Evolutionary conservation across 2,888 invertebrate genomes (phyloP), one percentile per base, ranked within the genome.

Genomic region (Trilocha varians): DNA sequence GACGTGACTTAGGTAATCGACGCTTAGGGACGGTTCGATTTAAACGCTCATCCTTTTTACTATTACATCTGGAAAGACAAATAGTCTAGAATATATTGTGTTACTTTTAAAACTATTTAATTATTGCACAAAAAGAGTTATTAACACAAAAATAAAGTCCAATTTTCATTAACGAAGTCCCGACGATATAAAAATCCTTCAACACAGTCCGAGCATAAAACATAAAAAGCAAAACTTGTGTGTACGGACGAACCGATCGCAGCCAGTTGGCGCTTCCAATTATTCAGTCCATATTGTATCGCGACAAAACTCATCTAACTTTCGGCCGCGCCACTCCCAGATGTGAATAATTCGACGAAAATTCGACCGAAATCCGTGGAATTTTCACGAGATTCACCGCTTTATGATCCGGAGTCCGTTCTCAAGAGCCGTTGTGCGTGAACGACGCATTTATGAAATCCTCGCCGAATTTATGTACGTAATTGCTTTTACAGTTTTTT

Each of bases 301-400:
- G 57, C 55, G 62, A 61, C 64, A 57, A 60, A 77, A 71, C 75
- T 73, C 74, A 74, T 75, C 71, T 72, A 75, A 76, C 71, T 75
- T 74, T 58, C 44, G 55, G 40, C 36, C 55, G 55, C 45, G 48
- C 48, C 52, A 52, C 53, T 46, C 50, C 46, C 59, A 62, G 57
- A 64, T 62, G 65, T 57, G 60, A 63, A 68, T 66, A 64, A 65
- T 65, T 62, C 57, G 45, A 40, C 37, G 43, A 37, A 35, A 25
- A 38, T 42, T 39, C 38, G 18, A 32, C 32, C 39, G 41, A 39
- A 38, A 52, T 51, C 57, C 53, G 40, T 40, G 43, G 47, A 48
- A 58, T 53, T 53, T 57, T 50, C 38, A 42, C 45, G 48, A 52
- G 50, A 59, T 52, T 54, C 49, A 33, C 36, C 35, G 39, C 48